Evolutionary conservation across 2,797 vertebrate genomes (phyloP).

Genomic region (Syngnathus acus): DNA sequence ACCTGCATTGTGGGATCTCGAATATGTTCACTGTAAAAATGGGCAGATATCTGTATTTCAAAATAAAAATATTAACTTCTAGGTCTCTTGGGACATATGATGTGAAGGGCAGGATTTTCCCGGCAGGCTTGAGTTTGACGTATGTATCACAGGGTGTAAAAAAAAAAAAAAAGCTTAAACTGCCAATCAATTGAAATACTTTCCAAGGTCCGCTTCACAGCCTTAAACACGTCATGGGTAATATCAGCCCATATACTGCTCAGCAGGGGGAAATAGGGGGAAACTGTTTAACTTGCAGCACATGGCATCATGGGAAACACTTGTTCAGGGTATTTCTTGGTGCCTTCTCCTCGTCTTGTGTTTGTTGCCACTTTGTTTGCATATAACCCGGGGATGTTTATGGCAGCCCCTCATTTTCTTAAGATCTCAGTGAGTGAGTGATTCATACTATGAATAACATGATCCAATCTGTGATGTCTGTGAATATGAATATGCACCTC

Average conservation of each 20-base stretch:
- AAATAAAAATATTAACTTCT: background rate
- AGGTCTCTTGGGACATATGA: background rate
- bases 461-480: background rate
- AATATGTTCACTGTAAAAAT: background rate
- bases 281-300: too few species aligned
- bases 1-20: background rate
- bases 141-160: background rate
- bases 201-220: conserved; percentile 30
- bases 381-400: conserved; percentile 51
- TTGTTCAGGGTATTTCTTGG: conserved; percentile 26
- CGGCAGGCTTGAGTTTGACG: background rate
- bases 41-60: background rate
- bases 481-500: background rate
- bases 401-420: conserved; percentile 44
- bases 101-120: background rate
- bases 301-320: conserved; percentile 14
- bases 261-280: conserved; percentile 41
- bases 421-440: conserved; percentile 2
- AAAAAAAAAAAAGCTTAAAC: conserved; percentile 7
- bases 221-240: conserved; percentile 38
- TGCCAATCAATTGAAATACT: conserved; percentile 35
- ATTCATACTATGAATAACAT: conserved; percentile 1
- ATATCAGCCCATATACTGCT: conserved; percentile 41
- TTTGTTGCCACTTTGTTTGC: conserved; percentile 59
- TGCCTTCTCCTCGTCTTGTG: conserved; percentile 13